Evolutionary conservation across 2,888 invertebrate genomes (phyloP).

Genomic region (Drosophila falleni): DNA sequence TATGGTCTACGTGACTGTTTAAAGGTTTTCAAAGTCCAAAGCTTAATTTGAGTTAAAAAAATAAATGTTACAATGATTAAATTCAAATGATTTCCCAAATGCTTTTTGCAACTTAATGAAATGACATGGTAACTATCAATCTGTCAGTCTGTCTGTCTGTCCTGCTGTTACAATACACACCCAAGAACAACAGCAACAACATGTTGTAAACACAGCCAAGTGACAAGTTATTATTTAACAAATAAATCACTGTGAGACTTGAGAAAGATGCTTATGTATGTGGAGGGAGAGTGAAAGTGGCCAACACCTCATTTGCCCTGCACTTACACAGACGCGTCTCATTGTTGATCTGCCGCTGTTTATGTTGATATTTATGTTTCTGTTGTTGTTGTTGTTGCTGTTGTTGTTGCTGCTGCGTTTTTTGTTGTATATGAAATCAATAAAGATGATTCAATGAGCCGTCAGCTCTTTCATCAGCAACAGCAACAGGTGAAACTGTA

Average conservation of each 20-base stretch:
- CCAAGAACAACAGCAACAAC: slow-evolving; percentile 46
- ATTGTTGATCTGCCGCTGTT: slow-evolving; percentile 65
- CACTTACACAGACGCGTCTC: slow-evolving; percentile 70
- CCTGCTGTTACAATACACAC: slow-evolving; percentile 29
- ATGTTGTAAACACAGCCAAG: slow-evolving; percentile 28
- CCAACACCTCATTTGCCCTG: slow-evolving; percentile 64
- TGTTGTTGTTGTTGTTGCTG: slow-evolving; percentile 15
- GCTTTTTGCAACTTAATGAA: slow-evolving; percentile 24
- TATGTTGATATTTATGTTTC: slow-evolving; percentile 50
- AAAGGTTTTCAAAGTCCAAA: slow-evolving; percentile 55
- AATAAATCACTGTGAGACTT: slow-evolving; percentile 50
- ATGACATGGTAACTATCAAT: slow-evolving; percentile 40
- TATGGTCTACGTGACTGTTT: slow-evolving; percentile 73
- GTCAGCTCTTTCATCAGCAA: slow-evolving; percentile 73
- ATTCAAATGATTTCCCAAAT: slow-evolving; percentile 27
- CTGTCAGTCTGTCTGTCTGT: slow-evolving; percentile 9
- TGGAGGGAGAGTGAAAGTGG: slow-evolving; percentile 70
- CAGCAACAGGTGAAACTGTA: slow-evolving; percentile 48
- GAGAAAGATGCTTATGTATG: slow-evolving; percentile 24
- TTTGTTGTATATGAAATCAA: slow-evolving; percentile 73
- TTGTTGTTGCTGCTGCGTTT: slow-evolving; percentile 41
- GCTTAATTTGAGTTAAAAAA: slow-evolving; percentile 13
- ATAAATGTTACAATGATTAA: slow-evolving; percentile 17
- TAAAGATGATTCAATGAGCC: slow-evolving; percentile 77
- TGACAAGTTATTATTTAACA: slow-evolving; percentile 78